phyloP scores from a whole-genome alignment of 2,797 vertebrate genomes.

The Lepus oiostolus region DNA sequence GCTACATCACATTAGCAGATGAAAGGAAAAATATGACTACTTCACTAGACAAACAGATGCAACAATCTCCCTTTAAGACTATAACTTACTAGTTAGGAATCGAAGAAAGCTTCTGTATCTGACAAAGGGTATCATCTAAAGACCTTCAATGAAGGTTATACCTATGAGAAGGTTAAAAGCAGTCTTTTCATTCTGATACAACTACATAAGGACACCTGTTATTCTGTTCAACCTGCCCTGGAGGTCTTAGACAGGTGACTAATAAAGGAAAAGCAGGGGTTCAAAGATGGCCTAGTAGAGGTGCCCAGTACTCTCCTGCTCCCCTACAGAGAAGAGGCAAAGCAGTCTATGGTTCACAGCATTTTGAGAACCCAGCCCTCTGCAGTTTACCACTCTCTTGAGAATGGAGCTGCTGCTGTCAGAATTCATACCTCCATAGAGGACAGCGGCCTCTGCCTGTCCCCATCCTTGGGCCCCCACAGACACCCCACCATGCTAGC shows the following conservation, averaged over 20 bases:
- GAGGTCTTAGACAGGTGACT: constrained; percentile 21
- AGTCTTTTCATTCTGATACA: not conserved
- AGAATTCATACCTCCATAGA: no score
- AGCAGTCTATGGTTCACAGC: not conserved
- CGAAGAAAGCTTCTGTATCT: not conserved
- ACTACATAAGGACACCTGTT: not conserved
- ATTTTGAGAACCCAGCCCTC: no score
- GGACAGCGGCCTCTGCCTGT: no score
- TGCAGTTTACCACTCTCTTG: no score
- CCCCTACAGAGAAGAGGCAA: not conserved
- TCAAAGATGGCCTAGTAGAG: no score
- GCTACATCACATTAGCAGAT: not conserved
- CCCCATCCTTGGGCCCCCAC: no score
- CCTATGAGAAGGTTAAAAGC: not conserved
- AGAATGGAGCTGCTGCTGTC: no score
- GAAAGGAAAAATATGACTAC: not conserved
- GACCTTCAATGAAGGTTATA: not conserved
- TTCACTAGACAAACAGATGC: constrained; percentile 6
- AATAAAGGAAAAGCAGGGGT: not conserved
- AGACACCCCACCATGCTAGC: no score
- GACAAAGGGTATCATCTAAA: not conserved
- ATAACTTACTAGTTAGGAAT: constrained; percentile 20
- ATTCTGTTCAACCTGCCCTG: not conserved
- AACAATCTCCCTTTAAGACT: not conserved
- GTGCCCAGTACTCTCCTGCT: no score